Conservation (phyloP, 2,797 vertebrate species). For the Hoplostethus mediterraneus region DNA sequence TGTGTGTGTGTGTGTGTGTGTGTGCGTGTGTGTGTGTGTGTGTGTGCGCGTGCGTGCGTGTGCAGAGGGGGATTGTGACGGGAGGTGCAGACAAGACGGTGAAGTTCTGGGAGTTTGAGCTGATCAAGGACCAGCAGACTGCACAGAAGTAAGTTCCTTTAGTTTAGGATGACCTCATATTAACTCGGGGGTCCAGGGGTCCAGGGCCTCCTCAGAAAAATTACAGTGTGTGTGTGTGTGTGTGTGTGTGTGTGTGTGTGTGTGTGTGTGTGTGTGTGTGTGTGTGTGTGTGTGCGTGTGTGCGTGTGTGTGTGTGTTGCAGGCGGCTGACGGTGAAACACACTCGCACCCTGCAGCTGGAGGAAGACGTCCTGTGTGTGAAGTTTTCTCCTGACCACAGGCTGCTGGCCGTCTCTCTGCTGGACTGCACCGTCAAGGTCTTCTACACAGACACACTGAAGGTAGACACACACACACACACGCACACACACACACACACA, state of each 20-base stretch:
- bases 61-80: constrained; percentile 92
- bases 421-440: constrained; percentile 96
- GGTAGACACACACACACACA: constrained; percentile 76
- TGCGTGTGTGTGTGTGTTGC: neutral
- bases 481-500: constrained; percentile 7
- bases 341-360: constrained; percentile 90
- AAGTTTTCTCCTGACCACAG: constrained; percentile 91
- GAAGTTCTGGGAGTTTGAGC: constrained; percentile 99
- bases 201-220: too few species aligned
- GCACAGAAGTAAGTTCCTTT: constrained; percentile 87
- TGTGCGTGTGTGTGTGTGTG: constrained; percentile 12
- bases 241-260: constrained; percentile 1
- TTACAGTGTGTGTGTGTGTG: constrained; percentile 8
- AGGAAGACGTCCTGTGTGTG: constrained; percentile 95
- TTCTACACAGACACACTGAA: constrained; percentile 96
- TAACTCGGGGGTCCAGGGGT: too few species aligned
- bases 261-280: constrained; percentile 19
- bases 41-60: neutral
- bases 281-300: constrained; percentile 18
- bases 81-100: constrained; percentile 95
- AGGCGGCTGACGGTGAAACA: constrained; percentile 92
- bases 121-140: constrained; percentile 88
- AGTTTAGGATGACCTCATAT: too few species aligned
- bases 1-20: constrained; percentile 3
- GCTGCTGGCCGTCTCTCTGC: constrained; percentile 91